phyloP scores from a whole-genome alignment of 1,140 invertebrate species.

The Ridgeia piscesae region DNA sequence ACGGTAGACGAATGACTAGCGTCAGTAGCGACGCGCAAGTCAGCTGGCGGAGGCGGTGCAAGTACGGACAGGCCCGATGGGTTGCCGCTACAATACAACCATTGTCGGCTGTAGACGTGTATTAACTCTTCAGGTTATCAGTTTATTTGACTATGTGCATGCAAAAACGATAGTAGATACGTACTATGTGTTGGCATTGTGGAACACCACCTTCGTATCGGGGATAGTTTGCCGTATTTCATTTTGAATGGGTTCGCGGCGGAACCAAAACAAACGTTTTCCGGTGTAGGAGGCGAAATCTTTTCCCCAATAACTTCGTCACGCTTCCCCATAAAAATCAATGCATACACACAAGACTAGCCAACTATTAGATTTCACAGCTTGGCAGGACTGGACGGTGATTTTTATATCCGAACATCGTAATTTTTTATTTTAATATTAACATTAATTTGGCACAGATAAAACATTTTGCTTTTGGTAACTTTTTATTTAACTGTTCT shows the following conservation, averaged over 20 bases:
- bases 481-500: too few relatives aligned
- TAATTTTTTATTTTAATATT: too few relatives aligned
- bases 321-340: not conserved
- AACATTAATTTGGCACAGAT: too few relatives aligned
- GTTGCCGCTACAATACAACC: not conserved
- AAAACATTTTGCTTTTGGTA: too few relatives aligned
- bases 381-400: too few relatives aligned
- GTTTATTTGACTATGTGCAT: not conserved
- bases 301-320: not conserved
- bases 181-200: not conserved
- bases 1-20: not conserved
- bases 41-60: not conserved
- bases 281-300: not conserved
- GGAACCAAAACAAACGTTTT: slow-evolving; percentile 5
- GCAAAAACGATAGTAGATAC: not conserved
- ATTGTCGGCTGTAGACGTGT: not conserved
- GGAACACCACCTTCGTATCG: not conserved
- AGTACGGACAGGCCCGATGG: not conserved
- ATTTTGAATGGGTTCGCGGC: not conserved
- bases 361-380: too few relatives aligned
- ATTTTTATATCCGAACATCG: too few relatives aligned
- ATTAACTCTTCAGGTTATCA: not conserved
- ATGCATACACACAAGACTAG: too few relatives aligned
- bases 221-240: not conserved
- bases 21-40: not conserved